These are phyloP conservation scores for Drosophila arawakana DNA, from an alignment of 1,140 invertebrate genomes.

Conservation along the genomic window DNA sequence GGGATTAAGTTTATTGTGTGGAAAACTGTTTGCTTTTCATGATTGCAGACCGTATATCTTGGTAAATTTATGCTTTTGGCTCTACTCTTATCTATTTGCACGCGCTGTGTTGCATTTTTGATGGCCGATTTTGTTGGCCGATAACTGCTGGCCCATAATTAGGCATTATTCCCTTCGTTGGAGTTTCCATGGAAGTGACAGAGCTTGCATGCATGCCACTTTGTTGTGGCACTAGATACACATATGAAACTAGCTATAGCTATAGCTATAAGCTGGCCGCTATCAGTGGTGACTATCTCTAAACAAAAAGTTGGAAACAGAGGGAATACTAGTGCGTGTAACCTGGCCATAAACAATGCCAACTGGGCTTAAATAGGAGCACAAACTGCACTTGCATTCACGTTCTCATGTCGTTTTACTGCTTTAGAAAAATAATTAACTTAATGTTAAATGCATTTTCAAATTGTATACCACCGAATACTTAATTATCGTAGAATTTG, in stretches of 20 bases:
- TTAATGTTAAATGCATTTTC: conserved; percentile 80
- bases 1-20: not conserved
- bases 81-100: conserved; percentile 39
- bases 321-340: conserved; percentile 55
- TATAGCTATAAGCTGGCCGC: conserved; percentile 40
- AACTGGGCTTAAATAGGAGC: conserved; percentile 21
- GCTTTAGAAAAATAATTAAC: conserved; percentile 71
- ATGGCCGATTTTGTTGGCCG: conserved; percentile 66
- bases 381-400: conserved; percentile 23
- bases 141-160: conserved; percentile 72
- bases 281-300: conserved; percentile 64
- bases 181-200: conserved; percentile 1
- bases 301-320: not conserved
- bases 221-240: conserved; percentile 47
- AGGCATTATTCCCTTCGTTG: conserved; percentile 38
- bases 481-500: conserved; percentile 61
- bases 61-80: conserved; percentile 27
- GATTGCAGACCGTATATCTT: conserved; percentile 66
- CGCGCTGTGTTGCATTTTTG: conserved; percentile 60
- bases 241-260: conserved; percentile 43
- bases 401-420: conserved; percentile 47
- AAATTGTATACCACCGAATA: conserved; percentile 48
- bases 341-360: conserved; percentile 64
- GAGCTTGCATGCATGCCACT: conserved; percentile 45
- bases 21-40: conserved; percentile 48